phyloP scores from a whole-genome alignment of 1,140 invertebrate genomes.

The Saccostrea cuccullata region DNA sequence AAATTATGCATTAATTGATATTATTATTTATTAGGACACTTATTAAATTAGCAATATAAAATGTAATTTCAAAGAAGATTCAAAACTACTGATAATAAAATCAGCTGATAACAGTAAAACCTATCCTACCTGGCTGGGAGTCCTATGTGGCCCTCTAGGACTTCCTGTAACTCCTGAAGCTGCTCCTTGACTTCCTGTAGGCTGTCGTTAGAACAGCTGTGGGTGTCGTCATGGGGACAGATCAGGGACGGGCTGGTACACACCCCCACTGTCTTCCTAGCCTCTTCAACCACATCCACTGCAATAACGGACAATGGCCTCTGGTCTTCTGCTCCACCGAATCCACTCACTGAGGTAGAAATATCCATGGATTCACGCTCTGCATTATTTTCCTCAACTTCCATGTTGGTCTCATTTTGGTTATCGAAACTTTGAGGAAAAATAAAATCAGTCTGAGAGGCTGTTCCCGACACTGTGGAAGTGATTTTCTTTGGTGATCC shows the following conservation, averaged over 20 bases:
- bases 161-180: constrained; percentile 63
- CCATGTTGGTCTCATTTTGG: background rate
- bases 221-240: constrained; percentile 44
- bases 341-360: background rate
- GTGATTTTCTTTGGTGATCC: background rate
- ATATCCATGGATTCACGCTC: background rate
- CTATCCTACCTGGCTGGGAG: background rate
- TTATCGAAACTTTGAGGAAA: background rate
- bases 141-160: constrained; percentile 31
- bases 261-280: constrained; percentile 38
- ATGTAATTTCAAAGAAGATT: background rate
- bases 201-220: constrained; percentile 64
- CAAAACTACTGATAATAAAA: background rate
- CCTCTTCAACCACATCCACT: background rate
- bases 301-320: background rate
- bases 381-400: background rate
- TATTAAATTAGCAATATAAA: background rate
- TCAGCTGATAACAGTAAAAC: background rate
- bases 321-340: background rate
- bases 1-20: too few relatives aligned
- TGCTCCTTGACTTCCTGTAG: constrained; percentile 63
- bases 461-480: background rate
- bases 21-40: background rate
- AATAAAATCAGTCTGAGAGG: background rate
- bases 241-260: constrained; percentile 58